Percentiles rank a stretch among this genome's conserved stretches.
Evolutionary conservation across 2,888 invertebrate genomes (phyloP).

Genomic region (Yponomeuta cagnagella): DNA sequence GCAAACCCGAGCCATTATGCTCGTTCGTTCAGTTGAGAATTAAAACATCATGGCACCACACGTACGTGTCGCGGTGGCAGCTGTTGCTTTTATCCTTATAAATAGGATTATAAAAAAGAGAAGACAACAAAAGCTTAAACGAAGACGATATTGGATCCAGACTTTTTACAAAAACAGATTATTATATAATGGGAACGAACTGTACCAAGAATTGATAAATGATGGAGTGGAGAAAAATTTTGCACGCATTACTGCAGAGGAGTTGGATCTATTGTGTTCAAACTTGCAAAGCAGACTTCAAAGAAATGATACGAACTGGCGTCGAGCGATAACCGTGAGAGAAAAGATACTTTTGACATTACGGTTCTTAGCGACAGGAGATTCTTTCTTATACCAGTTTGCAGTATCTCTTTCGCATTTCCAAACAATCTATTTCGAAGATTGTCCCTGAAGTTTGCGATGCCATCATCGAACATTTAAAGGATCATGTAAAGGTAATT

Average conservation of each 20-base stretch:
- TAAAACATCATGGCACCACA: too few species aligned
- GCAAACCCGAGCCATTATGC: too few species aligned
- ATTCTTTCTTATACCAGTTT: constrained; percentile 12
- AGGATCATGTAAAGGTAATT: constrained; percentile 13
- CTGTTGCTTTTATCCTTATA: too few species aligned
- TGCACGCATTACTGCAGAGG: constrained; percentile 1
- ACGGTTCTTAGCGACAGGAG: constrained; percentile 13
- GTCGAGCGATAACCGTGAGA: constrained; percentile 1
- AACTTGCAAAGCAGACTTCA: not conserved
- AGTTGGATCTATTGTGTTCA: constrained; percentile 6
- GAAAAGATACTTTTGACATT: constrained; percentile 9
- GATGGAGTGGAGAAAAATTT: constrained; percentile 11
- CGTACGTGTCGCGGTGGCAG: too few species aligned
- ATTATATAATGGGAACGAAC: constrained; percentile 7
- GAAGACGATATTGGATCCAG: too few species aligned
- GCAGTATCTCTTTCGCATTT: constrained; percentile 7
- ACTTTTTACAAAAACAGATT: too few species aligned
- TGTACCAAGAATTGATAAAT: constrained; percentile 15
- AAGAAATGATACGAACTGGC: constrained; percentile 10
- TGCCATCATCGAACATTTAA: constrained; percentile 1
- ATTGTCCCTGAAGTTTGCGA: constrained; percentile 12
- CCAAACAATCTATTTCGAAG: constrained; percentile 9
- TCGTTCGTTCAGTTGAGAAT: too few species aligned
- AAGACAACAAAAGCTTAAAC: too few species aligned
- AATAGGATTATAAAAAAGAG: too few species aligned